Conservation (phyloP, 37 sponge, comb jelly and placozoan genomes). For the Tethya wilhelma region DNA sequence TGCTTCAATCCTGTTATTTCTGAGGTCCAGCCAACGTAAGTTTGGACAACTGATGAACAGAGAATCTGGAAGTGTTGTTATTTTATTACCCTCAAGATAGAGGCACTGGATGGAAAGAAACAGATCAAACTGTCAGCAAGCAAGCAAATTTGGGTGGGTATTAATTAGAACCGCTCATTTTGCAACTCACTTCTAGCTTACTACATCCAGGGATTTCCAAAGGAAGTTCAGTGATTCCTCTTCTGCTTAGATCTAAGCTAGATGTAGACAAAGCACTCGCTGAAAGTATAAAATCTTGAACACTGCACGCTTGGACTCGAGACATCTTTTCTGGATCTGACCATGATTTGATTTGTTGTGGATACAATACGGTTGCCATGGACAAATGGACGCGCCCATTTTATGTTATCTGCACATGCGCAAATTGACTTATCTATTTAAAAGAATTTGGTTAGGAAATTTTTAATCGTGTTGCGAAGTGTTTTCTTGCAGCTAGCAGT, state of each 20-base stretch:
- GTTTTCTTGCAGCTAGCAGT: too few relatives aligned
- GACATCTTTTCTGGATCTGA: too few relatives aligned
- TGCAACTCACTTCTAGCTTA: conserved; percentile 24
- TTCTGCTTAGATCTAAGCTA: conserved; percentile 55
- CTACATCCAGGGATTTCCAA: conserved; percentile 28
- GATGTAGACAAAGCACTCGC: conserved; percentile 27
- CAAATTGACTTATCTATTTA: too few relatives aligned
- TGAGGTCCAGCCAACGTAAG: conserved; percentile 83
- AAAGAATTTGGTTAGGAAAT: too few relatives aligned
- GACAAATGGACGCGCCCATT: too few relatives aligned
- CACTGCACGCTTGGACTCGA: background rate
- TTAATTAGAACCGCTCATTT: background rate
- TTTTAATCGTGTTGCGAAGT: too few relatives aligned
- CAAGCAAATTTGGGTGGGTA: background rate
- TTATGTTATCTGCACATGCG: too few relatives aligned
- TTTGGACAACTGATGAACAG: conserved; percentile 58
- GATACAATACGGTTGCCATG: too few relatives aligned
- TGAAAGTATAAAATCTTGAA: conserved; percentile 30
- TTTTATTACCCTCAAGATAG: conserved; percentile 83
- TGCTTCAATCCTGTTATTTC: conserved; percentile 70
- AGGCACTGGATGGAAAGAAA: conserved; percentile 51
- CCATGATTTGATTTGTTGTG: background rate
- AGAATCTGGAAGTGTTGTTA: conserved; percentile 61
- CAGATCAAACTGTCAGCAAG: background rate
- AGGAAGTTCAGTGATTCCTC: conserved; percentile 31